Base-by-base conservation (phyloP, 2,888 invertebrate species). In the Chloromyia formosa region DNA sequence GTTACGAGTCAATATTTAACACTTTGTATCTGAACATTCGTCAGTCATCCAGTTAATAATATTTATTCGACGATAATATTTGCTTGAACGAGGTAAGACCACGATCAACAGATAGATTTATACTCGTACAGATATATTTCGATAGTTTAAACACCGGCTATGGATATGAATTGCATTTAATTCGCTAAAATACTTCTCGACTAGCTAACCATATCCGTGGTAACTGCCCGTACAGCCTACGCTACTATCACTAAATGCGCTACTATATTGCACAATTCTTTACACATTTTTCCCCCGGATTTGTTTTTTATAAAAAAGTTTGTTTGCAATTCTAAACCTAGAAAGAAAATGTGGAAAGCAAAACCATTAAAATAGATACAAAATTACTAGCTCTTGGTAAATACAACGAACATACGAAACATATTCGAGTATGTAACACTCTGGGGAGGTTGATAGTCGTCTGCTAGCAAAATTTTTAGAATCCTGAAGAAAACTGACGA, bases 311-410 rank as follows among this genome's bases (percentile, higher is more conserved):
- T 56, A 56, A 10, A 56, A 56, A 56, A 56, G 16, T 35, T 35
- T 56, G 18, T 56, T 56, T 20, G 56, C 56, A 56, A 56, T 2
- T 56, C 56, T 56, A 18, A 56, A 56, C 10, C 10, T 56, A 20
- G 20, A 56, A 56, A 56, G 20, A 20, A 20, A 53, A 53, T 4
- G n/a, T 53, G 16, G 53, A 53, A 53, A 53, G 27, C 27, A 53
- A 53, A 53, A 7, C 27, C 12, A 20, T 40, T 22, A 66, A 20
- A 14, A 18, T 16, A n/a, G 53, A 53, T n/a, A 16, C n/a, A n/a
- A 53, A 53, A 53, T 14, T 53, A 53, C 53, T n/a, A 12, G 53
- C n/a, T 53, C 3, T 53, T 53, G 53, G 16, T 53, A 5, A 53
- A 53, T 12, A 53, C 4, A 1, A 53, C 27, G 3, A 35, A 4